phyloP scores from a whole-genome alignment of 2,888 invertebrate genomes.

The Pasiphila rectangulata region DNA sequence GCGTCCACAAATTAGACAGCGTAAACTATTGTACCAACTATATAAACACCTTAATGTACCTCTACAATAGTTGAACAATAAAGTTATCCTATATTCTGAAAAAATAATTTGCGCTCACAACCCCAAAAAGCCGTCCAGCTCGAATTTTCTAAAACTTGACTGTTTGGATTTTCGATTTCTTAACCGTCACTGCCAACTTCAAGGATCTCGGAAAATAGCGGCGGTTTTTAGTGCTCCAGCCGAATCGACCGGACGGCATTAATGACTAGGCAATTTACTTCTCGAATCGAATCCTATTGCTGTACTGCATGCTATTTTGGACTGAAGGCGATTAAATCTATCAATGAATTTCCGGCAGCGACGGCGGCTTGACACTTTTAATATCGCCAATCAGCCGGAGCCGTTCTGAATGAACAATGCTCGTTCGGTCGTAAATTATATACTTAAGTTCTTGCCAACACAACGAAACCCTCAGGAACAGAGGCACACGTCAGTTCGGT shows the following conservation, averaged over 20 bases:
- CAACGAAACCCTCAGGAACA: slow-evolving; percentile 40
- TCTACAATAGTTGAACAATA: too few species aligned
- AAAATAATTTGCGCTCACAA: too few species aligned
- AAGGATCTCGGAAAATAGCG: slow-evolving; percentile 66
- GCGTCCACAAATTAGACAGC: too few species aligned
- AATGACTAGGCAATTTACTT: slow-evolving; percentile 76
- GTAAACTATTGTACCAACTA: too few species aligned
- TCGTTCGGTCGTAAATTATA: slow-evolving; percentile 70
- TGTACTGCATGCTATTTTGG: slow-evolving; percentile 64
- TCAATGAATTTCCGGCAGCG: slow-evolving; percentile 79
- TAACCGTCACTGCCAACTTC: slow-evolving; percentile 40
- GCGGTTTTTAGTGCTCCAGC: slow-evolving; percentile 60
- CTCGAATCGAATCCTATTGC: slow-evolving; percentile 63
- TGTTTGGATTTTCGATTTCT: neutral
- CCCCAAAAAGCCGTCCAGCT: too few species aligned
- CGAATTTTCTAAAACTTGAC: too few species aligned
- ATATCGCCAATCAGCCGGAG: slow-evolving; percentile 73
- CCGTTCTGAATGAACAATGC: slow-evolving; percentile 77
- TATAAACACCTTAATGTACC: too few species aligned
- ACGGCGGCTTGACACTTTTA: slow-evolving; percentile 73
- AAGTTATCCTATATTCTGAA: too few species aligned
- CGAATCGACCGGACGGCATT: slow-evolving; percentile 72
- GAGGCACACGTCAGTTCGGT: slow-evolving; percentile 23
- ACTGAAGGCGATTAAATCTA: slow-evolving; percentile 73
- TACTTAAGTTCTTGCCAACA: slow-evolving; percentile 60